Base-by-base conservation (phyloP, 1,140 invertebrate genomes). In the Philopotamus ludificatus region DNA sequence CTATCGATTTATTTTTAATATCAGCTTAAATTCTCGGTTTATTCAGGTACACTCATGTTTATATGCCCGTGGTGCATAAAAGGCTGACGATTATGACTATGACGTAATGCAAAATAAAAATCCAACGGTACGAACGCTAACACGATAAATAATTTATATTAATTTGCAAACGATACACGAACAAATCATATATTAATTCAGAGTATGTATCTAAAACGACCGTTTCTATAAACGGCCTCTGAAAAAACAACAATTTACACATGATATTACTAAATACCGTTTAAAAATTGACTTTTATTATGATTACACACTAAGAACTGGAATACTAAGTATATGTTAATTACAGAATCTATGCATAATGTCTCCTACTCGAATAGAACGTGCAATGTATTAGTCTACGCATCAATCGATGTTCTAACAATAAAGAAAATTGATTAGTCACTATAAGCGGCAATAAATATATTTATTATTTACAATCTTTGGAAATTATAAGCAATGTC, bases 241-340 rank as follows among this genome's bases (percentile, higher is more conserved):
- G 4, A 12, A 12, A 34, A 34, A 34, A 7, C 4, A 34, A 34
- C 28, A 34, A 3, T 53, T 10, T 53, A 26, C 21, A 57, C 54
- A 9, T 22, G 39, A 39, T 39, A n/a, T 57, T 39, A 42, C 54
- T 57, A 57, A 57, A 57, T 22, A 21, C 54, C 20, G 20, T 25
- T 8, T 57, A 9, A 57, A 57, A 57, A 57, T 57, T 57, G 54
- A 57, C 54, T 34, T 12, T 57, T 28, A 42, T 57, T 53, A 53
- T 22, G 28, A 1, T 4, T 53, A 25, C 20, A 22, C 42, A 18
- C 54, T 57, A 57, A 22, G 23, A 42, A 57, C 41, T 12, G 39
- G 34, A 39, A 57, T 16, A n/a, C 26, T 34, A 26, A 22, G 12
- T 50, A 50, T 20, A 25, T 22, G 12, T 45, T 47, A 12, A 47